Evolutionary conservation across 1,140 invertebrate species (phyloP).

Genomic region (Drepana arcuata): DNA sequence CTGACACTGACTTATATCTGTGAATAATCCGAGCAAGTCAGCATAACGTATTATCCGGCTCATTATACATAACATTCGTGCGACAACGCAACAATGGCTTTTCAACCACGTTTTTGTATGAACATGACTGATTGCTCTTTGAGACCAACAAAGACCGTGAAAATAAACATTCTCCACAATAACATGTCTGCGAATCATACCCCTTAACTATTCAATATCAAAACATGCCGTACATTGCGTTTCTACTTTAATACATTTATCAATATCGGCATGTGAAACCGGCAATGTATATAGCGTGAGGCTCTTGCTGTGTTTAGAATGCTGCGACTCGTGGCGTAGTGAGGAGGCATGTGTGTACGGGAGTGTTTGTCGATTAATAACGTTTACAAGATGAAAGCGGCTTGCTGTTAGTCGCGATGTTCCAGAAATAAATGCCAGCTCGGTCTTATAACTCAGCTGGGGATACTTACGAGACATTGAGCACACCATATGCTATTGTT

Average conservation of each 20-base stretch:
- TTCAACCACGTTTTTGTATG: slow-evolving; percentile 41
- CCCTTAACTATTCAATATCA: too few species aligned
- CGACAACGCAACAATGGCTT: slow-evolving; percentile 37
- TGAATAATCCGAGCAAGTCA: slow-evolving; percentile 24
- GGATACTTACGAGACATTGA: slow-evolving; percentile 33
- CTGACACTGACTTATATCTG: slow-evolving; percentile 20
- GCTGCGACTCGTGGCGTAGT: slow-evolving; percentile 15
- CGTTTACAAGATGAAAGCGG: slow-evolving; percentile 69
- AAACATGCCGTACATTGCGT: too few species aligned
- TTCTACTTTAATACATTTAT: too few species aligned
- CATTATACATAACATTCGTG: slow-evolving; percentile 20
- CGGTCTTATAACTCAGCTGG: slow-evolving; percentile 61
- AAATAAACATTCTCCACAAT: slow-evolving; percentile 41
- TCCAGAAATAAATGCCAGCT: slow-evolving; percentile 67
- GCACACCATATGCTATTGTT: not conserved
- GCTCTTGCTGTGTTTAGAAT: too few species aligned
- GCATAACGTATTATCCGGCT: slow-evolving; percentile 17
- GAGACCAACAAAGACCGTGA: slow-evolving; percentile 38
- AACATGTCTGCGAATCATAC: too few species aligned
- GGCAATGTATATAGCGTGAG: too few species aligned
- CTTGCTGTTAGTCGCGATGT: slow-evolving; percentile 57
- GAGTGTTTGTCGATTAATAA: slow-evolving; percentile 68
- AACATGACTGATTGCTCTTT: slow-evolving; percentile 57
- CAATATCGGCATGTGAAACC: too few species aligned
- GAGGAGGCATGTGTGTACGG: slow-evolving; percentile 37